Conservation (phyloP, 2,113 vertebrate genomes). For the Phylloscopus trochilus region DNA sequence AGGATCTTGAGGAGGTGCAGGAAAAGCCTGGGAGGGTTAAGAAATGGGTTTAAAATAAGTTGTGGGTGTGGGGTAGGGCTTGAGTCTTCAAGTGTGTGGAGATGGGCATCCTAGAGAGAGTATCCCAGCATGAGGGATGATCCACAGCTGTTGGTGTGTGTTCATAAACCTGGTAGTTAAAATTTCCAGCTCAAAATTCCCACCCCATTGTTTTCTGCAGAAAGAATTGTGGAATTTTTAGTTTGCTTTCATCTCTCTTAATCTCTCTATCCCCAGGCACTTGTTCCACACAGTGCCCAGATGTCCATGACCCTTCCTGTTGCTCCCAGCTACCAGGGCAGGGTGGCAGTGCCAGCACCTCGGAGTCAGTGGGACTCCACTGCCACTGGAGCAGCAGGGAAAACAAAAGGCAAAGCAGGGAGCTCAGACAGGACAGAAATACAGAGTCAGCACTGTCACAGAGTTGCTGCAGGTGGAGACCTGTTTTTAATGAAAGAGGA, state of each 20-base stretch:
- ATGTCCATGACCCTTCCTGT: not conserved
- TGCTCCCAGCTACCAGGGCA: not conserved
- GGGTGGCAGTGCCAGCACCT: not conserved
- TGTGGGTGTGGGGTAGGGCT: not conserved
- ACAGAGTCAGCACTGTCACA: not conserved
- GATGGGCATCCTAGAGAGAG: not conserved
- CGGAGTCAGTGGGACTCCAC: not conserved
- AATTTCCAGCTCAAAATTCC: not conserved
- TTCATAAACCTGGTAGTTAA: not conserved
- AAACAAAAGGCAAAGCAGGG: not conserved
- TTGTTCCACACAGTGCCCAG: not conserved
- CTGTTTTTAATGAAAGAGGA: not conserved
- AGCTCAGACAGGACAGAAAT: not conserved
- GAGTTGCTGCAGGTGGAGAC: not conserved
- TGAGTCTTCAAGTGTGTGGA: not conserved
- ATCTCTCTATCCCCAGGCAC: not conserved
- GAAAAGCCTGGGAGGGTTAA: not conserved
- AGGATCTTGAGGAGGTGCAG: not conserved
- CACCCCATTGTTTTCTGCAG: not conserved
- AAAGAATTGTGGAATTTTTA: not conserved
- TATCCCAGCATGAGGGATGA: not conserved
- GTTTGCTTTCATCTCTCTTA: not conserved
- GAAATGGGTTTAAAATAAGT: not conserved
- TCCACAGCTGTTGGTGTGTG: not conserved
- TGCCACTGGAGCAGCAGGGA: not conserved